Base-by-base conservation (phyloP, 2,888 invertebrate species). In the Pristionchus fissidentatus region DNA sequence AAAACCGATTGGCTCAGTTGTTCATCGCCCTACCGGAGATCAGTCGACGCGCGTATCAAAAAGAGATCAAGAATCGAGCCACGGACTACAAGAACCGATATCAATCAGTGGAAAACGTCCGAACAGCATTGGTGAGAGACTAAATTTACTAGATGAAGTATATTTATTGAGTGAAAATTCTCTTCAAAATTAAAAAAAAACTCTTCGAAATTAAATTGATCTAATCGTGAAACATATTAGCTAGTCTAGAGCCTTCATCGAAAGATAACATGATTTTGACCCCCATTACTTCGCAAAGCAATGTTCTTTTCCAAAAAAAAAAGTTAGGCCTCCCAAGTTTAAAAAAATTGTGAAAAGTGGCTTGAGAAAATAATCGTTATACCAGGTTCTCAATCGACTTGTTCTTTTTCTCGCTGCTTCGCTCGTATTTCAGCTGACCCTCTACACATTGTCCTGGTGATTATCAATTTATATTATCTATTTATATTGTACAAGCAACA, bases 91-190 rank as follows among this genome's bases (percentile, higher is more conserved):
- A 46, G 8, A 7, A 49, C 49, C 75, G 75, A 46, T 77, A 77
- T 32, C 75, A 77, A 77, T 77, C 75, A 8, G 49, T 77, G 32
- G 75, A 77, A 49, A 77, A 77, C 32, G 75, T 77, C 49, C n/a
- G 46, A 73, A 73, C 73, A 1, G 73, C 73, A 1, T 19, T 77
- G 35, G 49, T 77, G 49, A 49, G 49, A 10, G 19, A 10, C 13
- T 49, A 19, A 19, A 41, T 43, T 22, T 26, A 8, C 22, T 41
- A 7, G 0, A 29, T 5, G n/a, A 62, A 73, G 38, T 43, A 3
- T 38, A 15, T 73, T n/a, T 4, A 41, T n/a, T n/a, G n/a, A n/a
- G n/a, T n/a, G n/a, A n/a, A n/a, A n/a, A n/a, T n/a, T n/a, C n/a
- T n/a, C n/a, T n/a, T n/a, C n/a, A n/a, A n/a, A n/a, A n/a, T n/a